phyloP scores from a whole-genome alignment of 2,888 invertebrate species.

The Druceiella hillmani region DNA sequence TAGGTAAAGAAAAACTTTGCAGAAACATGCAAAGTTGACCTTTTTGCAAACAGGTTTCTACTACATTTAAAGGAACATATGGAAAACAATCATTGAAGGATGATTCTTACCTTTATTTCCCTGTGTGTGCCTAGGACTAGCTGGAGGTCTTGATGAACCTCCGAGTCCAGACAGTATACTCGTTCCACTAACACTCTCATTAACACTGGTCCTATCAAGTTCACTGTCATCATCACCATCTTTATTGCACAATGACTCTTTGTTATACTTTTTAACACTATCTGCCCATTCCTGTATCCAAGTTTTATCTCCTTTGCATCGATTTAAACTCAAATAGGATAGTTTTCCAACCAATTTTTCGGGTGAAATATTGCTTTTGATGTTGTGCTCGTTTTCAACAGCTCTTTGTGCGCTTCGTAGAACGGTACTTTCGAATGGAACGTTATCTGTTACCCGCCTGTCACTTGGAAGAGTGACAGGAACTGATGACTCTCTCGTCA shows the following conservation, averaged over 20 bases:
- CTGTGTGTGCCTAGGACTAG: slow-evolving; percentile 37
- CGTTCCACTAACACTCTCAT: no score
- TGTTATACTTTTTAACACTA: slow-evolving; percentile 52
- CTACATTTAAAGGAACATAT: no score
- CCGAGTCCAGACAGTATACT: no score
- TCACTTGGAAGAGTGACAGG: slow-evolving; percentile 40
- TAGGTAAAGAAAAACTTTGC: no score
- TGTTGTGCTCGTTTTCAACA: slow-evolving; percentile 29
- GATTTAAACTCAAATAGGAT: slow-evolving; percentile 43
- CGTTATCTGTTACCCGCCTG: slow-evolving; percentile 30
- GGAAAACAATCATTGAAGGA: neutral
- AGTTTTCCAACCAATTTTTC: slow-evolving; percentile 32
- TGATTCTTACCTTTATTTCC: slow-evolving; percentile 39
- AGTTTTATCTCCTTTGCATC: slow-evolving; percentile 48
- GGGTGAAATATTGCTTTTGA: slow-evolving; percentile 22
- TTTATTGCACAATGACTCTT: slow-evolving; percentile 32
- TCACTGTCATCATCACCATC: slow-evolving; percentile 26
- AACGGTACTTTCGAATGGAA: slow-evolving; percentile 41
- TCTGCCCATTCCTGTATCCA: slow-evolving; percentile 65
- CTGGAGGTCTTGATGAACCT: slow-evolving; percentile 36
- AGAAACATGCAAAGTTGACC: no score
- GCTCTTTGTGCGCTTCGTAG: slow-evolving; percentile 39
- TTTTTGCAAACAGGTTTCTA: no score
- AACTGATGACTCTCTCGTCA: slow-evolving; percentile 42
- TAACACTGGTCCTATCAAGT: no score